Evolutionary conservation across 2,888 invertebrate genomes (phyloP).

Genomic region (Suillia variegata): DNA sequence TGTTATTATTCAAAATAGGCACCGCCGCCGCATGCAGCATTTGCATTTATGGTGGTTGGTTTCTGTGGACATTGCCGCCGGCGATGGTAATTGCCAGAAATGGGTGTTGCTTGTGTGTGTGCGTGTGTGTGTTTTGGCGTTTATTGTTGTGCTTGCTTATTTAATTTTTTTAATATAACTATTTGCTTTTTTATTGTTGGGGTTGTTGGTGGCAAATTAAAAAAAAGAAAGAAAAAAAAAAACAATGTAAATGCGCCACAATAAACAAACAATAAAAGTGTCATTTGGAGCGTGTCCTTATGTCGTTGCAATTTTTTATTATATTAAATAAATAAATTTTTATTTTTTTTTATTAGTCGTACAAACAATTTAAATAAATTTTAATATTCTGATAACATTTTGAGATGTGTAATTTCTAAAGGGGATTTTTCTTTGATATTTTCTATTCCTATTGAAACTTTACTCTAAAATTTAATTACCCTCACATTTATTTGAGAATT

Average conservation of each 20-base stretch:
- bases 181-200: slow-evolving; percentile 9
- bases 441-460: too few relatives aligned
- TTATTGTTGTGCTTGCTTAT: background rate
- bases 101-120: background rate
- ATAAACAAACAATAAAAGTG: slow-evolving; percentile 31
- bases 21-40: slow-evolving; percentile 8
- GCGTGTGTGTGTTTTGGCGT: background rate
- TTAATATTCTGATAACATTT: too few relatives aligned
- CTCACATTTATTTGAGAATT: too few relatives aligned
- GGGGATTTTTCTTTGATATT: too few relatives aligned
- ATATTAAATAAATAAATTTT: too few relatives aligned
- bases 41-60: background rate
- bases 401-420: too few relatives aligned
- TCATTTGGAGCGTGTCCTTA: background rate
- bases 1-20: slow-evolving; percentile 25
- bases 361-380: too few relatives aligned
- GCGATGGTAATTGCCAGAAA: background rate
- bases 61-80: background rate
- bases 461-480: too few relatives aligned
- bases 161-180: too few relatives aligned
- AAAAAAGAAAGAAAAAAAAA: too few relatives aligned
- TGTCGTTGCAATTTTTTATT: too few relatives aligned
- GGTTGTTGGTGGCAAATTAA: background rate
- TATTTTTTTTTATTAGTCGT: too few relatives aligned
- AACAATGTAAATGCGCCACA: slow-evolving; percentile 27